Base-by-base conservation (phyloP, 2,888 invertebrate genomes). In the Trimorus sp. region DNA sequence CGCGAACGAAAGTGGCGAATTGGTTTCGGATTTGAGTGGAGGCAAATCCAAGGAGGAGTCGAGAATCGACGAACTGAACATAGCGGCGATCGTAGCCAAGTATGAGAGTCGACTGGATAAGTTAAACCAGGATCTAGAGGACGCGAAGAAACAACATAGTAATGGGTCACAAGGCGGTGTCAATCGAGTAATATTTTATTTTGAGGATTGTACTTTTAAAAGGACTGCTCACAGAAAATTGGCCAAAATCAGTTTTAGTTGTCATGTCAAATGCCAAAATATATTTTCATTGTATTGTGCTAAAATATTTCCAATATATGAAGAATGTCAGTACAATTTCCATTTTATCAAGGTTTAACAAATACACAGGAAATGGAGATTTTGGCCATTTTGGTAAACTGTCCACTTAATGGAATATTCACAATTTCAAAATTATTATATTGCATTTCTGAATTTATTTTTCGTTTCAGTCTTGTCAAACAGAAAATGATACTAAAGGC, bases 391-490 rank as follows among this genome's bases (percentile, higher is more conserved):
- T 26, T 3, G 26, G 26, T 26, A 26, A 26, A 26, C 26, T 1
- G 26, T 26, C 26, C 4, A 1, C 26, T 26, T 26, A 26, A 26
- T 1, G 26, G 4, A 4, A 26, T 26, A 26, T 26, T 26, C 4
- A 26, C 26, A 26, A 26, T 26, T 26, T 26, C 26, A 26, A 26
- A 26, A 4, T 26, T 1, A 26, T 26, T 3, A 26, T 26, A n/a
- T 26, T 26, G 4, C 4, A 26, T 3, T 26, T 3, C 1, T 26
- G 26, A 26, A 26, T 26, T 26, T 26, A 26, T 4, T 26, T 26
- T 14, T 48, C 11, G 42, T 62, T 53, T 49, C 87, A 91, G 91
- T 89, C 87, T 88, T 91, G 90, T 88, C 91, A 91, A 87, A 91
- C 91, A 82, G 91, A 91, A 84, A 89, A 88, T 84, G 86, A 85